Evolutionary conservation across 2,113 vertebrate genomes (phyloP), one percentile per base, ranked within the genome.

Genomic region (Drymodes brunneopygia): DNA sequence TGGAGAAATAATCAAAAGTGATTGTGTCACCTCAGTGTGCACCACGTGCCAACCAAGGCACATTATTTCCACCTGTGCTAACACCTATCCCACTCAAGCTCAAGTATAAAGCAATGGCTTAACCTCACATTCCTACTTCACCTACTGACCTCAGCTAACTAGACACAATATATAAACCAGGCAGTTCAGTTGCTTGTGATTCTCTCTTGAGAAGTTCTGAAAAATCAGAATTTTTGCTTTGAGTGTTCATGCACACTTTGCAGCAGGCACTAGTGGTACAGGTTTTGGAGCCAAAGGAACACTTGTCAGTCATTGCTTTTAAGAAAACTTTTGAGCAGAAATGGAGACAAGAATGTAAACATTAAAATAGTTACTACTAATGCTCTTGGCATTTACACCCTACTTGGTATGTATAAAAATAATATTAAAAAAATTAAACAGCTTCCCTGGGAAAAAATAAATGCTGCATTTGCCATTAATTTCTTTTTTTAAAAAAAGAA

Each of bases 381-480:
- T 42, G 38, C 15, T 85, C 65, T 57, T 61, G n/a, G 66, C 54
- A 73, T 84, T 69, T 79, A 88, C 33, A 57, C 31, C 25, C 28
- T 31, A 44, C 6, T 57, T 77, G 6, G 23, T 27, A 78, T 27
- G 48, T 69, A 85, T 80, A 65, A 90, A 58, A 90, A 74, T 75
- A 93, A 31, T 45, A 24, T 48, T 40, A 4, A 66, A 48, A 73
- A 73, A 92, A 82, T 69, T 91, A 74, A 81, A 81, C 44, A 45
- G 78, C 69, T 94, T 96, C 83, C 74, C 82, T 92, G 53, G 84
- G 53, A 93, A 97, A 96, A 94, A 94, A 92, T 38, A 24, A 75
- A 51, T 48, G 86, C 38, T 53, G 44, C 42, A 83, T 91, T 77
- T 92, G 7, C 14, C 25, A 40, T 65, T 80, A 36, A 33, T 71